Conservation (phyloP, 2,797 vertebrate species). For the Sitta carolinensis region DNA sequence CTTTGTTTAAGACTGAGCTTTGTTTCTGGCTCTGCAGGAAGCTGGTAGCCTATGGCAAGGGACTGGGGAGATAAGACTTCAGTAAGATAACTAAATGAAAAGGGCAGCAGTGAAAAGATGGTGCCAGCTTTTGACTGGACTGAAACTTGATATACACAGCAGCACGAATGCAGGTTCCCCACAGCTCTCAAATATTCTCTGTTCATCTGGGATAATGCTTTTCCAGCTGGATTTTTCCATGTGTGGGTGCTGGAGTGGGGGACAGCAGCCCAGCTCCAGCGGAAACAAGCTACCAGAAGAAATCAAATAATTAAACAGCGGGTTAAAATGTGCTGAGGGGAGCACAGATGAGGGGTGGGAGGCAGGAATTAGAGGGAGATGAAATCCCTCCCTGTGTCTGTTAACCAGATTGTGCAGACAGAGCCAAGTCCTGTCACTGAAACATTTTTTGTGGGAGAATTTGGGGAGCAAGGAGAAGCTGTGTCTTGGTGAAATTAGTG, state of each 20-base stretch:
- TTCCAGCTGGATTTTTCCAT: background rate
- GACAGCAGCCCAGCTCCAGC: background rate
- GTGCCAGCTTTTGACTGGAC: constrained; percentile 61
- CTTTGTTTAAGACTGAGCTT: constrained; percentile 66
- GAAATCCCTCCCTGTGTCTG: background rate
- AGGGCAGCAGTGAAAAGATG: constrained; percentile 69
- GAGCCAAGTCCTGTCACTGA: background rate
- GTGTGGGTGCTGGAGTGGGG: background rate
- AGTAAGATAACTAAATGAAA: constrained; percentile 67
- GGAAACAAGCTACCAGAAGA: background rate
- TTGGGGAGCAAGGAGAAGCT: background rate
- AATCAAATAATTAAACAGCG: constrained; percentile 17
- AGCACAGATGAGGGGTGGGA: background rate
- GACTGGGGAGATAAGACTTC: constrained; percentile 65
- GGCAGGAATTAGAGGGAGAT: background rate
- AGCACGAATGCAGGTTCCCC: constrained; percentile 32
- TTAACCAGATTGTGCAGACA: constrained; percentile 30
- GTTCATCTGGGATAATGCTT: background rate
- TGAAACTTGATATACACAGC: constrained; percentile 40
- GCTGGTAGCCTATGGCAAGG: constrained; percentile 66
- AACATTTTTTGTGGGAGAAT: background rate
- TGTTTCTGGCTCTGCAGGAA: constrained; percentile 63
- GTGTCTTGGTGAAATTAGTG: constrained; percentile 14
- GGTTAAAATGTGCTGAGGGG: background rate
- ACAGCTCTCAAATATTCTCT: background rate